Percentiles rank a stretch among this genome's conserved stretches.
These are phyloP conservation scores for Callorhinus ursinus DNA, from an alignment of 2,113 vertebrate species.

Conservation along the genomic window DNA sequence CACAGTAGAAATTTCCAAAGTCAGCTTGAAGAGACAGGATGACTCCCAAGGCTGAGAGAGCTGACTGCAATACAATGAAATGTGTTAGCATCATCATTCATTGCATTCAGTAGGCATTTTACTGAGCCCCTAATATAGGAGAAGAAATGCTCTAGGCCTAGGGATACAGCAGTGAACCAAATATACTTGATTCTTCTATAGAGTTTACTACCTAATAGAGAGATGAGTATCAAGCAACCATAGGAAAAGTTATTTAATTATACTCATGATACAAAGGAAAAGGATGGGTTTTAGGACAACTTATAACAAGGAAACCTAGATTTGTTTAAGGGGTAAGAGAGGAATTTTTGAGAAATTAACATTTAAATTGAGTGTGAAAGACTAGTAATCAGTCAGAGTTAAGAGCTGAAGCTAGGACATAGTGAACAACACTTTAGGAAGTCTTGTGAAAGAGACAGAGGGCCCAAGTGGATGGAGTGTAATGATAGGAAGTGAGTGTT, in stretches of 20 bases:
- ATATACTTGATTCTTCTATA: background rate
- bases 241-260: background rate
- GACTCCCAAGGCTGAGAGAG: background rate
- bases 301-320: background rate
- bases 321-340: background rate
- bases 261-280: background rate
- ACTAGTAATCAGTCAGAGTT: background rate
- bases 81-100: background rate
- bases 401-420: background rate
- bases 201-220: background rate
- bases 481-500: background rate
- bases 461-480: background rate
- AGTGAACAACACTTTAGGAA: background rate
- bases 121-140: background rate
- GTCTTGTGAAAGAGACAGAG: background rate
- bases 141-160: background rate
- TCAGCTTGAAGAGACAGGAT: background rate
- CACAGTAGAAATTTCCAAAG: background rate
- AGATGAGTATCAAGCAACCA: background rate
- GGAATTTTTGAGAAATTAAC: background rate
- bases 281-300: background rate
- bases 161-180: background rate
- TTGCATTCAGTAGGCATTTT: background rate
- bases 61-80: background rate
- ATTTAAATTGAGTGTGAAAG: constrained; percentile 2